phyloP scores from a whole-genome alignment of 2,888 invertebrate genomes.

The Lepetodrilus schrolli region DNA sequence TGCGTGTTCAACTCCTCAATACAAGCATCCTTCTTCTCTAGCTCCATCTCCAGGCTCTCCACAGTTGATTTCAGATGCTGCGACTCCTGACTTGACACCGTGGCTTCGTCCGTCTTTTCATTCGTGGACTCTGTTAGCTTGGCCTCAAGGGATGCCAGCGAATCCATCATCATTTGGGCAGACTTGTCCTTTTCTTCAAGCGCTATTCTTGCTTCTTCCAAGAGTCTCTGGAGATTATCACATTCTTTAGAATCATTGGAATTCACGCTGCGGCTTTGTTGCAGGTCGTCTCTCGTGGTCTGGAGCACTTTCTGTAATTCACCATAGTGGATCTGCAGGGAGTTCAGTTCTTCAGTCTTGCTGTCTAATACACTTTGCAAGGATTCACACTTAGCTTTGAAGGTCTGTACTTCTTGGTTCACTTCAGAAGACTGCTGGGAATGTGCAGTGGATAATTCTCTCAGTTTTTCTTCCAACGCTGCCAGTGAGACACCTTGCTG shows the following conservation, averaged over 20 bases:
- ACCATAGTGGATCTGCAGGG: conserved; percentile 31
- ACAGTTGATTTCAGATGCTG: conserved; percentile 34
- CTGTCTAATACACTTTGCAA: conserved; percentile 39
- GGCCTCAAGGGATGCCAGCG: background rate
- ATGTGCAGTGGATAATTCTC: conserved; percentile 17
- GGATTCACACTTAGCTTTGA: conserved; percentile 39
- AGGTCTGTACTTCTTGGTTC: conserved; percentile 34
- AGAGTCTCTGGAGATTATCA: conserved; percentile 28
- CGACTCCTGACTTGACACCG: conserved; percentile 18
- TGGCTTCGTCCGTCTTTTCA: conserved; percentile 27
- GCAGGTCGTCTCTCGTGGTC: conserved; percentile 16
- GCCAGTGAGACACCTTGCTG: conserved; percentile 27
- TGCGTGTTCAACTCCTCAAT: conserved; percentile 37
- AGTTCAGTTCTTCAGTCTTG: conserved; percentile 37
- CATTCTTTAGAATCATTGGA: conserved; percentile 29
- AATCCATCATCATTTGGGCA: conserved; percentile 11
- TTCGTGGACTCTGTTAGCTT: background rate
- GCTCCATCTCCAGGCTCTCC: conserved; percentile 35
- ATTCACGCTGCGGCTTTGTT: conserved; percentile 19
- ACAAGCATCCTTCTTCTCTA: conserved; percentile 39
- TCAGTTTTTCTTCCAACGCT: conserved; percentile 32
- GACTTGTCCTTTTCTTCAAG: conserved; percentile 19
- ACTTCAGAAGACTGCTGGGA: background rate
- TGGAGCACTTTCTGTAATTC: conserved; percentile 34
- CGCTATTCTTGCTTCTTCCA: conserved; percentile 34